Evolutionary conservation across 2,797 vertebrate species (phyloP), one percentile per base, ranked within the genome.

Genomic region (Acanthurus lineatus): DNA sequence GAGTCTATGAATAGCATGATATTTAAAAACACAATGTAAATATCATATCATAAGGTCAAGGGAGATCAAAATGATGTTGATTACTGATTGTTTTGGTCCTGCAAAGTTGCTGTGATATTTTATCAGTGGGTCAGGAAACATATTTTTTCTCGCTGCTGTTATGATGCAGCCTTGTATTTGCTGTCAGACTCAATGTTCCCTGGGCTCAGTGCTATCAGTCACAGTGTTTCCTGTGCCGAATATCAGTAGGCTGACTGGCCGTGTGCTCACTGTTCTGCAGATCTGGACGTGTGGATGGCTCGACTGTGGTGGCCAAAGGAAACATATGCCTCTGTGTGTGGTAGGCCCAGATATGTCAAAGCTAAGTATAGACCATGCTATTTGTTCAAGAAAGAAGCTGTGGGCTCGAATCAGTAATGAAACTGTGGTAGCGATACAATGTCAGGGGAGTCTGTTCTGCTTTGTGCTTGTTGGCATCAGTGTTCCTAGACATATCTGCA

Each of bases 311-410:
- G 75, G 89, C 90, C 91, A 88, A 86, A 76, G 56, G 78, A 92
- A 92, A 93, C 87, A 92, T 79, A 86, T 40, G 77, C 51, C 91
- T 91, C 86, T 75, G 92, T 95, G 93, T 94, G 93, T 90, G 94
- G 92, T 73, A 75, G 85, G 74, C 76, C 76, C 84, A 78, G 87
- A 90, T 88, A 90, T 84, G 86, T 88, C 73, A 74, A 64, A 80
- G 62, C 88, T 91, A 92, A 91, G 88, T 89, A 89, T 90, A 92
- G 89, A 81, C 69, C 6, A 3, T 81, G 73, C 54, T 91, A 85
- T 91, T 91, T 90, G 77, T 89, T 62, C 71, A 69, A 68, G 74
- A 73, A 61, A 86, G 75, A 54, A 71, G 69, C 76, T 60, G 76
- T 61, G 83, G 68, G 78, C 71, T 71, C 20, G 86, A 86, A 84